These are phyloP conservation scores for Halcyon smyrnensis DNA, from an alignment of 2,797 vertebrate genomes.

Conservation along the genomic window DNA sequence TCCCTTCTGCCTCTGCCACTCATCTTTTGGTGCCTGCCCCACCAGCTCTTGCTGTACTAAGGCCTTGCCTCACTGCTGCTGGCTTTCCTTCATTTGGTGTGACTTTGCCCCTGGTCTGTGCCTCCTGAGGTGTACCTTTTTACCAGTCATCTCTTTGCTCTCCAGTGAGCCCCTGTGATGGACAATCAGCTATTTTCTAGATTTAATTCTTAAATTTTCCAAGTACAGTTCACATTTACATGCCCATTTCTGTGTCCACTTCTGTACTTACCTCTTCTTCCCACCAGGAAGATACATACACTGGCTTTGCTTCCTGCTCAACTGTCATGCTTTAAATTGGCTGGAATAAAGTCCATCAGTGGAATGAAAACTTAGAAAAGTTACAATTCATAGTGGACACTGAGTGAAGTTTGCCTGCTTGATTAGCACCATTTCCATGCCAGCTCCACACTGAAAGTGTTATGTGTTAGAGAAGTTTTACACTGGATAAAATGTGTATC, in stretches of 20 bases:
- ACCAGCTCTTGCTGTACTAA: neutral
- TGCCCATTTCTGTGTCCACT: neutral
- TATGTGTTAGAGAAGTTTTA: fast-evolving
- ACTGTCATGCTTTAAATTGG: neutral
- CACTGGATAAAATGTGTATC: neutral
- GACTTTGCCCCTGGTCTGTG: too few relatives aligned
- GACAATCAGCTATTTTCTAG: neutral
- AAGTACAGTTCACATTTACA: neutral
- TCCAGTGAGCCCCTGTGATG: neutral
- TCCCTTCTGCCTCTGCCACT: neutral
- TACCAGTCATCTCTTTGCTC: neutral
- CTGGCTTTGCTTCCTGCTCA: neutral
- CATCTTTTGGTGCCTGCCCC: neutral
- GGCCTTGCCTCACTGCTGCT: neutral
- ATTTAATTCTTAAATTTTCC: neutral
- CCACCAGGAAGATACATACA: neutral
- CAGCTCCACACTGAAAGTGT: neutral
- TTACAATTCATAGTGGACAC: neutral
- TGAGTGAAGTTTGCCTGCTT: neutral
- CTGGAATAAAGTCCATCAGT: neutral
- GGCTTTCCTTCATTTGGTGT: neutral
- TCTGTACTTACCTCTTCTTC: neutral
- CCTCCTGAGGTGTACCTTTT: neutral
- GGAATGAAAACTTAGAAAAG: neutral
- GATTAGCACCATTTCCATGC: fast-evolving